Evolutionary conservation across 1,140 invertebrate genomes (phyloP), one percentile per base, ranked within the genome.

Genomic region (Cydia amplana): DNA sequence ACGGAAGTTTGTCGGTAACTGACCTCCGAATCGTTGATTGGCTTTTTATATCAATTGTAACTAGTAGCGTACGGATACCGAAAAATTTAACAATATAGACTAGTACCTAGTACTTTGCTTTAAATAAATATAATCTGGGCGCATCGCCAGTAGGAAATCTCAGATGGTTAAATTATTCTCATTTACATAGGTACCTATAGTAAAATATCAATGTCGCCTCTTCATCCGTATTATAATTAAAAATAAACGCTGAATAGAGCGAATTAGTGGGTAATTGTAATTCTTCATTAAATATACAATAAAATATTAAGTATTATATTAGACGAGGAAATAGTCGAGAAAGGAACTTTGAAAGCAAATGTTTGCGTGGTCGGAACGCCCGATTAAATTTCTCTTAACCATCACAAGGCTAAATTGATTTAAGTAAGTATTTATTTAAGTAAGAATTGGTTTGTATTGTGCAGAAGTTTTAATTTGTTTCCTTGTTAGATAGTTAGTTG

Each of bases 1-100:
- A 67, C 82, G 83, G 90, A 92, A 89, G 89, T 89, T 85, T 86
- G 88, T 85, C 84, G 89, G 88, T 84, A 80, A 91, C 88, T 92
- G 87, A 88, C 86, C 83, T 87, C 84, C 86, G 83, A 73, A 78
- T 80, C 79, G 78, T 73, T 81, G 79, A 81, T 85, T 83, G 85
- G 73, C 85, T 83, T 82, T 92, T 91, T 92, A 92, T 92, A 92
- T 88, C 83, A 85, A 70, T 70, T 70, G 75, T 75, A 77, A 80
- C 72, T 83, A 74, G 75, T 75, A 78, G 75, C 80, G 75, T 78
- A 77, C 51, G n/a, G n/a, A 55, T 55, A 55, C 16, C 51, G 51
- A 18, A 18, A 18, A n/a, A 4, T 55, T 55, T 55, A 18, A 46
- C 12, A 18, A 1, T 55, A 18, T 55, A 55, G 51, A 18, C n/a